Base-by-base conservation (phyloP, 2,113 vertebrate species). In the Leucopternis melanops region DNA sequence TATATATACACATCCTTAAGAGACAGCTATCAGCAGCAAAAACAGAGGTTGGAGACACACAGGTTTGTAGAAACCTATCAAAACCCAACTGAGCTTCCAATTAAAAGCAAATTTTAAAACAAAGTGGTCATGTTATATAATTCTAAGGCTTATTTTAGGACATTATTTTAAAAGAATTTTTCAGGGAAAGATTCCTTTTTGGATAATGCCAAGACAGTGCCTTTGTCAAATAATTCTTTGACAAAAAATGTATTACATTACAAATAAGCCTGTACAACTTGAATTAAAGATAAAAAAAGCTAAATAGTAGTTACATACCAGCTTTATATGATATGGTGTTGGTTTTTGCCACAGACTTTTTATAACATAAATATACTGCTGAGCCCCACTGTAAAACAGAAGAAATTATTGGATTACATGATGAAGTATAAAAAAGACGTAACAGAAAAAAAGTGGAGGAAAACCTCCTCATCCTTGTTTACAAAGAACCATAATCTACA, bases 251-350 rank as follows among this genome's bases (percentile, higher is more conserved):
- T 34, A 14, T 23, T 34, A 27, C 10, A 29, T 40, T 71, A 63
- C 8, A 86, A 72, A 75, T 45, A 36, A 94, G 45, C 8, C 21
- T 74, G 23, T 10, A 81, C 23, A 86, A 16, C 26, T 42, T 32
- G 22, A 87, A 82, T 0, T 74, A 13, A 62, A 86, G 55, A 47
- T 26, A 7, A 89, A 49, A 91, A 95, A 88, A 77, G 65, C 65
- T 94, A 65, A 57, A 75, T 3, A 86, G 70, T 62, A 86, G 73
- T 62, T 89, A 98, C 98, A 95, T 98, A 99, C 99, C 99, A 98
- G 99, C 99, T 99, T 99, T 99, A 94, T 99, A 99, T 61, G 99
- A 99, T 92, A 99, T 98, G 62, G 99, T 99, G 97, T 99, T 99
- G 90, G 99, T 99, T 98, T 99, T 99, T 95, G 99, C 99, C 98